These are phyloP conservation scores for Progne subis DNA, from an alignment of 2,113 vertebrate species.

Conservation along the genomic window DNA sequence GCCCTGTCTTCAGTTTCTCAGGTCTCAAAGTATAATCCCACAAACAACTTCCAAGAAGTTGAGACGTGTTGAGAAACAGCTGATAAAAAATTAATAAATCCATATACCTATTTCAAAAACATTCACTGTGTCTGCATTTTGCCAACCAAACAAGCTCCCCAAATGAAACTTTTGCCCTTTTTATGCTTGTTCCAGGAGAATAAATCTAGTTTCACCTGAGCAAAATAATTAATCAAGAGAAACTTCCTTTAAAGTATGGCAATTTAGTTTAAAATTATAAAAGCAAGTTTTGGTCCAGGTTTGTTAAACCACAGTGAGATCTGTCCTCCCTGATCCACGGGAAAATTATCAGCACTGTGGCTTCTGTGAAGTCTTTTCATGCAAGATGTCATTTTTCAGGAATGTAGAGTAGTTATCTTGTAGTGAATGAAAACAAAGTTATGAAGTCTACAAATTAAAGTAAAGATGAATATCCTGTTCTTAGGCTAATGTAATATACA, in stretches of 20 bases:
- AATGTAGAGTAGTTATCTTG: conserved; percentile 52
- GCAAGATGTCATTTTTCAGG: conserved; percentile 60
- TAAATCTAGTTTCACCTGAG: conserved; percentile 20
- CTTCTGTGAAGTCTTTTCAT: conserved; percentile 63
- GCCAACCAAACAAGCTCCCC: neutral
- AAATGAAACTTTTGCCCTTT: neutral
- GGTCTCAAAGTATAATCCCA: neutral
- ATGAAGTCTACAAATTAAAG: conserved; percentile 68
- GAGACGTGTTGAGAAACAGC: neutral
- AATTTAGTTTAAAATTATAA: conserved; percentile 34
- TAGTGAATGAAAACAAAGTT: conserved; percentile 53
- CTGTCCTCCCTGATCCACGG: conserved; percentile 2
- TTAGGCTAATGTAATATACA: conserved; percentile 38
- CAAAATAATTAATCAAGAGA: conserved; percentile 35
- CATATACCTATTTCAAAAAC: neutral
- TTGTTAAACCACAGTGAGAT: conserved; percentile 26
- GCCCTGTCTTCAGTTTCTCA: neutral
- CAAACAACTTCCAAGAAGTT: neutral
- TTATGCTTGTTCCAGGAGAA: conserved; percentile 9
- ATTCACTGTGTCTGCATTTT: neutral
- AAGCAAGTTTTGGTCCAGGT: neutral
- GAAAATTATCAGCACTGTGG: conserved; percentile 50
- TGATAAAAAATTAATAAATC: neutral
- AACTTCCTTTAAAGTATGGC: neutral
- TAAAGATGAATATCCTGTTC: conserved; percentile 59